phyloP scores from a whole-genome alignment of 2,888 invertebrate genomes.

The Drosophila subquinaria region DNA sequence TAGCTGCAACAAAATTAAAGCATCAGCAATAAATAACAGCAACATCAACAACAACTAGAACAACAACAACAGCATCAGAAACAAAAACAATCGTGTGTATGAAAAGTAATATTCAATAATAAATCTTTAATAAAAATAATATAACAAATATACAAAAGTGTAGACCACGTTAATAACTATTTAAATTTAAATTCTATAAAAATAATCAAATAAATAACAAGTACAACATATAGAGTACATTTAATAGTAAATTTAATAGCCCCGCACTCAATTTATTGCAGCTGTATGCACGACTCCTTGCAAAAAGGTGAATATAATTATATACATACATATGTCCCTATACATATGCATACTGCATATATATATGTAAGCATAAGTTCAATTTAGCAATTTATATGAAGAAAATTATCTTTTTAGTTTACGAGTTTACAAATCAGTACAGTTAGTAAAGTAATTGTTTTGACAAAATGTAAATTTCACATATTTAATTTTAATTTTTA shows the following conservation, averaged over 20 bases:
- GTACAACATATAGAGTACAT: constrained; percentile 41
- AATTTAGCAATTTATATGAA: background rate
- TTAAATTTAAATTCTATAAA: constrained; percentile 8
- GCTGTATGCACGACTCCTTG: constrained; percentile 81
- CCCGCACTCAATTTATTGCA: constrained; percentile 74
- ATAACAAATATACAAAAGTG: constrained; percentile 39
- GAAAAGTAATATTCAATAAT: constrained; percentile 43
- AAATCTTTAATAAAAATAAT: constrained; percentile 14
- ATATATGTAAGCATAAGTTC: constrained; percentile 40
- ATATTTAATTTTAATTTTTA: background rate
- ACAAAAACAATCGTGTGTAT: constrained; percentile 50
- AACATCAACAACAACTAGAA: constrained; percentile 39
- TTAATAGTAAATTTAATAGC: constrained; percentile 47
- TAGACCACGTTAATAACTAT: constrained; percentile 34
- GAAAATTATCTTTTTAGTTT: background rate
- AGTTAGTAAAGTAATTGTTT: background rate
- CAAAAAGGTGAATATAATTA: constrained; percentile 75
- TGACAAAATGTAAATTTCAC: background rate
- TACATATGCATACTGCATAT: constrained; percentile 4
- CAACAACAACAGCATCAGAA: constrained; percentile 47
- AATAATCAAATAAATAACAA: constrained; percentile 25
- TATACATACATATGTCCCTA: constrained; percentile 37
- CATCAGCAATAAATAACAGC: constrained; percentile 18
- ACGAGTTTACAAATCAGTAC: background rate
- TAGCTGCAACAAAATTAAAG: constrained; percentile 16